phyloP scores from a whole-genome alignment of 2,888 invertebrate species.

The Gibbula magus region DNA sequence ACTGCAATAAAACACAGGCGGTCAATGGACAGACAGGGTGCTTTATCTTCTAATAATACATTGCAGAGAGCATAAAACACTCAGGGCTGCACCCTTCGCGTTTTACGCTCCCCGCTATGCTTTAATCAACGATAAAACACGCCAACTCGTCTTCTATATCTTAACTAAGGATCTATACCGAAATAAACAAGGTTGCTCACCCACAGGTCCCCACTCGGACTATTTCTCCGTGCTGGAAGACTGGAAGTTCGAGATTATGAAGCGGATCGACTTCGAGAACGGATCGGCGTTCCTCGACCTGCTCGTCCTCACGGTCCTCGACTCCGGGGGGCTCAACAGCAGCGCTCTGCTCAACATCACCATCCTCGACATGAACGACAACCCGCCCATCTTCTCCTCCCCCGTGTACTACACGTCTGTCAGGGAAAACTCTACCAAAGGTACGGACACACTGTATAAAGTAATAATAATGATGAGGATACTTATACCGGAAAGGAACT shows the following conservation, averaged over 20 bases:
- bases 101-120: too few relatives aligned
- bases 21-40: too few relatives aligned
- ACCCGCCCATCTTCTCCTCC: slow-evolving; percentile 9
- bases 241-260: background rate
- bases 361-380: slow-evolving; percentile 24
- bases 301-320: background rate
- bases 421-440: background rate
- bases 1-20: too few relatives aligned
- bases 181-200: too few relatives aligned
- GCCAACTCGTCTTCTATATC: too few relatives aligned
- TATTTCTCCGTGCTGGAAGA: background rate
- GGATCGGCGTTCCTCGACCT: background rate
- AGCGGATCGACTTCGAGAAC: background rate
- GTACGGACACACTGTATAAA: background rate
- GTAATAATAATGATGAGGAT: too few relatives aligned
- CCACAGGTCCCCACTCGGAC: background rate
- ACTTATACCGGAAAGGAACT: too few relatives aligned
- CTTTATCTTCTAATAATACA: too few relatives aligned
- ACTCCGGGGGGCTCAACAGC: background rate
- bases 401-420: background rate
- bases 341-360: slow-evolving; percentile 1
- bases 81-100: too few relatives aligned
- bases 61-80: too few relatives aligned
- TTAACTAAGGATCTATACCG: too few relatives aligned
- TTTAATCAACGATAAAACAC: too few relatives aligned